A percentile compares a stretch with the other conserved stretches of the same genome.
Evolutionary conservation across 2,888 invertebrate species (phyloP).

Genomic region (Chloromyia formosa): DNA sequence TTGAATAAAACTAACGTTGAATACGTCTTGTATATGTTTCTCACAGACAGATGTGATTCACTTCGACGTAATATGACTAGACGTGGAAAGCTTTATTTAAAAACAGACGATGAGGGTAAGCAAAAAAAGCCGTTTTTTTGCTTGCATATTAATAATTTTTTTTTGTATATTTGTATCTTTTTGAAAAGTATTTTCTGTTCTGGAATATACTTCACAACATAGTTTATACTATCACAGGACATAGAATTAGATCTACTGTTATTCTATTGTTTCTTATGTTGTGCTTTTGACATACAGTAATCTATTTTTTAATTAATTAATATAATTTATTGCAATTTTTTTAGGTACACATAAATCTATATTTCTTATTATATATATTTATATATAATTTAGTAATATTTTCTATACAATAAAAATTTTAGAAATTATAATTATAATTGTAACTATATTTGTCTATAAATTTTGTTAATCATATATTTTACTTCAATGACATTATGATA

Average conservation of each 20-base stretch:
- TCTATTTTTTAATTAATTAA: neutral
- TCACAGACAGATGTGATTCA: conserved; percentile 74
- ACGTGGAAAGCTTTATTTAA: conserved; percentile 83
- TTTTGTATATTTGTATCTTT: neutral
- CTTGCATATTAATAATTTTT: conserved; percentile 44
- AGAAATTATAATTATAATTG: too few species aligned
- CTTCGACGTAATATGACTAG: conserved; percentile 80
- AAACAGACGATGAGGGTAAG: conserved; percentile 87
- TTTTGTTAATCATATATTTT: too few species aligned
- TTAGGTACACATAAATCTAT: too few species aligned
- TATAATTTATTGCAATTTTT: too few species aligned
- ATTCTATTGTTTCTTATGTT: neutral
- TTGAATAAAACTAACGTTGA: conserved; percentile 23
- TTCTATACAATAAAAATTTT: too few species aligned
- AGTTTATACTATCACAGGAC: conserved; percentile 11
- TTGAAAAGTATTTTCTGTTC: conserved; percentile 10
- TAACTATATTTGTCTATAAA: too few species aligned
- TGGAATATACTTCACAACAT: neutral
- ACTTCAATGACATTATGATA: too few species aligned
- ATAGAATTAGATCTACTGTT: neutral
- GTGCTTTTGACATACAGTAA: neutral
- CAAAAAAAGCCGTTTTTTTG: conserved; percentile 51
- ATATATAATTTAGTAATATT: too few species aligned
- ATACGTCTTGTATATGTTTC: conserved; percentile 30
- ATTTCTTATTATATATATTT: too few species aligned